These are phyloP conservation scores for Myiopsitta monachus DNA, from an alignment of 2,113 vertebrate species.

Conservation along the genomic window DNA sequence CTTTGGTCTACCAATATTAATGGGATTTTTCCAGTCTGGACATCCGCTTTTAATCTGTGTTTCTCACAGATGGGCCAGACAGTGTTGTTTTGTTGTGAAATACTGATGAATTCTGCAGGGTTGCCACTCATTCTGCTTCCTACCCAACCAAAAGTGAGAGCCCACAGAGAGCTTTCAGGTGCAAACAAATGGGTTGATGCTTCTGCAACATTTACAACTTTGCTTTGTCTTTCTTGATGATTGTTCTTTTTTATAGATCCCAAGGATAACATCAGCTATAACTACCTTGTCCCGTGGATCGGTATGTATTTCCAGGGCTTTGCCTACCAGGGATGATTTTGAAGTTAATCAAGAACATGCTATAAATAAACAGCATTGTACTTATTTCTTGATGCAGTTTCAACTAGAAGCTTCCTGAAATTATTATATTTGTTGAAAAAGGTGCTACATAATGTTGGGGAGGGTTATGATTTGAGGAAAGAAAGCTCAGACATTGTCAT, in stretches of 20 bases:
- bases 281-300: slow-evolving; percentile 78
- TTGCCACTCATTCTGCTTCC: not conserved
- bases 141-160: not conserved
- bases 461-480: not conserved
- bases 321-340: not conserved
- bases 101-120: not conserved
- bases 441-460: not conserved
- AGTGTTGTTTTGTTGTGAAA: not conserved
- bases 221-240: not conserved
- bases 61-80: not conserved
- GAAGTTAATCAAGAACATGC: not conserved
- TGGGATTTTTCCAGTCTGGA: not conserved
- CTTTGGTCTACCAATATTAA: not conserved
- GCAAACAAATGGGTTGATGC: not conserved
- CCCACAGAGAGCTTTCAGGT: not conserved
- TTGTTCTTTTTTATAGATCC: slow-evolving; percentile 77
- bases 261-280: slow-evolving; percentile 78
- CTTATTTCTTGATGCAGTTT: not conserved
- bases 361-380: not conserved
- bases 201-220: not conserved
- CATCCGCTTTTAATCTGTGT: not conserved
- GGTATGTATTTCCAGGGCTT: slow-evolving; percentile 71
- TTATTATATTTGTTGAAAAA: not conserved
- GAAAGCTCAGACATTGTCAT: not conserved
- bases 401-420: not conserved